Conservation (phyloP, 2,888 invertebrate genomes). For the Andrena minutula region DNA sequence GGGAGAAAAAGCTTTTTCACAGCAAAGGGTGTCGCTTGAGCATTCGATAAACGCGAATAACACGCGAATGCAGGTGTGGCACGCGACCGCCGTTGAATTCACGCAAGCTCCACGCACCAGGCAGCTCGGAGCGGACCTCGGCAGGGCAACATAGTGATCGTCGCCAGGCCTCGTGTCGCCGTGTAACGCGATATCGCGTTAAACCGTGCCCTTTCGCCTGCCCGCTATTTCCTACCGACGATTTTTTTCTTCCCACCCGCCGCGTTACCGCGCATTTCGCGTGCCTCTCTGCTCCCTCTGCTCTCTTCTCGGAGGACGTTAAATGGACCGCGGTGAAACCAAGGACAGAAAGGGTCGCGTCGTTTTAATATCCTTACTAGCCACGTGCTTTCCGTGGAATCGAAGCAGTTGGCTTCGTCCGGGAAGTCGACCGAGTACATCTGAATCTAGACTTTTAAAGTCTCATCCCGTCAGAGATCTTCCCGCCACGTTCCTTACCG, state of each 20-base stretch:
- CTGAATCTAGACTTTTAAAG: no score
- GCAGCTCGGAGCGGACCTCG: background rate
- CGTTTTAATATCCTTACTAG: background rate
- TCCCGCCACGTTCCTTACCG: background rate
- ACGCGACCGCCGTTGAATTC: constrained; percentile 54
- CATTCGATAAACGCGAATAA: constrained; percentile 43
- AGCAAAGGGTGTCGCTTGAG: background rate
- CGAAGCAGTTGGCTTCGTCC: background rate
- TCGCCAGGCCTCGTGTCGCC: constrained; percentile 28
- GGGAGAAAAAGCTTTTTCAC: constrained; percentile 17
- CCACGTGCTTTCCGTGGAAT: background rate
- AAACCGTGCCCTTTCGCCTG: constrained; percentile 54
- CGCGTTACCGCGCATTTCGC: constrained; percentile 20
- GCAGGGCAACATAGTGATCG: constrained; percentile 54
- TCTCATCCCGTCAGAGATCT: no score
- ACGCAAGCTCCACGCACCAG: constrained; percentile 26
- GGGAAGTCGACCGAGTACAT: background rate
- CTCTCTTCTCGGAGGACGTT: constrained; percentile 11
- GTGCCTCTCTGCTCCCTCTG: background rate
- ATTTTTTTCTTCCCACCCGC: constrained; percentile 9
- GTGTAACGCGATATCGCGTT: constrained; percentile 61
- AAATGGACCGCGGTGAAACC: constrained; percentile 38
- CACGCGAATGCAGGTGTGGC: constrained; percentile 58
- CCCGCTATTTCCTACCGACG: constrained; percentile 29
- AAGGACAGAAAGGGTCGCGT: background rate